Base-by-base conservation (phyloP, 2,888 invertebrate genomes). In the Platerodrilus igneus region DNA sequence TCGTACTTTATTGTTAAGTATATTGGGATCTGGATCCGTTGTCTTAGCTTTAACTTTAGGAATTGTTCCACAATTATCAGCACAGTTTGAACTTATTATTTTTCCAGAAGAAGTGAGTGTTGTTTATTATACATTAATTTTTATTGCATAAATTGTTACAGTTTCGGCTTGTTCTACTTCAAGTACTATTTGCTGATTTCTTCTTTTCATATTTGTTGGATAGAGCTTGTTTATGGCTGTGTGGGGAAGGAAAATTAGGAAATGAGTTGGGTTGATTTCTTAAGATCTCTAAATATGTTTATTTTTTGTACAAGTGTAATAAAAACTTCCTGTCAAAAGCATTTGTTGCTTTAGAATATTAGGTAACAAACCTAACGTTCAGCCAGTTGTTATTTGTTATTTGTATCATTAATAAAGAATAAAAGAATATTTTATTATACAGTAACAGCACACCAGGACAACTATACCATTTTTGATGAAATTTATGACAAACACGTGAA, bases 11-110 rank as follows among this genome's bases (percentile, higher is more conserved):
- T 69, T 97, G 59, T 95, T 91, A 73, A 94, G 95, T 62, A 78
- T 99, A 47, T 53, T 90, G 42, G 75, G 84, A 48, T 92, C 95
- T 4, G 85, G 86, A 16, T 79, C 78, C 17, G 80, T 86, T 10
- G 89, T 97, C 35, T 71, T 95, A 37, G 79, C 83, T 22, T 74
- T 99, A 28, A 88, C 94, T 3, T 77, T 89, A 41, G 93, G 94
- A 7, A 53, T 86, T 25, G 69, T 92, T 39, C 90, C 95, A 0
- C 91, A 92, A 48, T 71, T 97, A 44, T 83, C 89, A 36, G 75
- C 78, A 47, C 86, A 90, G 67, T 95, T 99, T 72, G 93, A 97
- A 75, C 88, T 99, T 48, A 91, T 99, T 5, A 83, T 90, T 61
- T 91, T 97, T 68, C 93, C 95, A 28, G 71, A 78, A 10, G 89